Percentiles rank a stretch among this genome's conserved stretches.
These are phyloP conservation scores for Pterostichus niger DNA, from an alignment of 2,888 invertebrate species.

Conservation along the genomic window DNA sequence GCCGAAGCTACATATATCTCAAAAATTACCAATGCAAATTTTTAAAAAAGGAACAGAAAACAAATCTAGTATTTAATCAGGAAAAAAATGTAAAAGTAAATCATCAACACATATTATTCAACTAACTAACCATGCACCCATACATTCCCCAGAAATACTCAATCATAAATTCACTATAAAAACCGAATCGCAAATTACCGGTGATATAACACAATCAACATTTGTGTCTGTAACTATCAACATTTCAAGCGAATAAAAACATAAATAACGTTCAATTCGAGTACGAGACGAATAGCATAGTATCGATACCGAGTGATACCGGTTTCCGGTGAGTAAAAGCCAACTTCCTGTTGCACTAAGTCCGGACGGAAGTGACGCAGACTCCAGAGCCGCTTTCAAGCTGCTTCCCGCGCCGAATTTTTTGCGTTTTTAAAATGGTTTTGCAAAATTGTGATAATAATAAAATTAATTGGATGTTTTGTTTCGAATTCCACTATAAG, in stretches of 20 bases:
- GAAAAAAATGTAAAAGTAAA: constrained; percentile 15
- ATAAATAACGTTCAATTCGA: background rate
- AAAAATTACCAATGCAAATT: too few relatives aligned
- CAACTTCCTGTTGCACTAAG: constrained; percentile 26
- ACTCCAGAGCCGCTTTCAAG: constrained; percentile 39
- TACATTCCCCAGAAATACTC: constrained; percentile 13
- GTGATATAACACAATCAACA: constrained; percentile 14
- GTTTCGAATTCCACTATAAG: too few relatives aligned
- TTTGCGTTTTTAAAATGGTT: constrained; percentile 10
- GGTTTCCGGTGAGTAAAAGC: constrained; percentile 49
- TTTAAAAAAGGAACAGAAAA: too few relatives aligned
- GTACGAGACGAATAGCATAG: background rate
- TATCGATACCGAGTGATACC: constrained; percentile 35
- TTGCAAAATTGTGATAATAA: background rate
- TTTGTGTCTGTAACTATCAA: background rate
- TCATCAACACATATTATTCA: background rate
- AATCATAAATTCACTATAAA: background rate
- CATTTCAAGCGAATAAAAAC: constrained; percentile 1
- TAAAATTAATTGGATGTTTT: too few relatives aligned
- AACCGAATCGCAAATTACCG: background rate
- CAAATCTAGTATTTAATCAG: too few relatives aligned
- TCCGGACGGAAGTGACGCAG: constrained; percentile 53
- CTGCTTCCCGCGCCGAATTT: constrained; percentile 2
- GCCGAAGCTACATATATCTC: too few relatives aligned
- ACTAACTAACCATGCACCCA: background rate